A percentile compares a stretch with the other conserved stretches of the same genome.
Conservation (phyloP, 2,113 vertebrate genomes). For the Hiodon tergisus region DNA sequence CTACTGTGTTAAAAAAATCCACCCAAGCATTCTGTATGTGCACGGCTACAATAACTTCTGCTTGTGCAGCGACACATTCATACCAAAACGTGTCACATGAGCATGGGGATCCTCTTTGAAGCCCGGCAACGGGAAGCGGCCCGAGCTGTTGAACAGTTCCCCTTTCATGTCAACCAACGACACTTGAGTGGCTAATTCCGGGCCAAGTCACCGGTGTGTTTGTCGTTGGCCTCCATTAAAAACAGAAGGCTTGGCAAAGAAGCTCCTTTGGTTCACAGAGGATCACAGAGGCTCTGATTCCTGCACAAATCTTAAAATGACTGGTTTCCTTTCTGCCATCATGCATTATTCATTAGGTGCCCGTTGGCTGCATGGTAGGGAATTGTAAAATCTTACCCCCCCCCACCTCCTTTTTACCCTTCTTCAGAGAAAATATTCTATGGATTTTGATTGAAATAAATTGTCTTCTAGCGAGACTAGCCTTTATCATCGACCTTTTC, state of each 20-base stretch:
- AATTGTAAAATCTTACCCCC: slow-evolving; percentile 57
- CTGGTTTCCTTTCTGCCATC: slow-evolving; percentile 44
- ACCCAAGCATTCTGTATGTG: too few species aligned
- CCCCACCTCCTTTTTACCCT: slow-evolving; percentile 44
- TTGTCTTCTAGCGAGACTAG: slow-evolving; percentile 37
- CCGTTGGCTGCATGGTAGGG: slow-evolving; percentile 54
- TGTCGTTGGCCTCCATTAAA: background rate
- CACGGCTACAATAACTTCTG: too few species aligned
- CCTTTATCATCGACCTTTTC: slow-evolving; percentile 25
- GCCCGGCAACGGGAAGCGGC: too few species aligned
- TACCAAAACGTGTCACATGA: too few species aligned
- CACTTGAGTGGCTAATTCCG: background rate
- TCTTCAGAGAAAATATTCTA: slow-evolving; percentile 42
- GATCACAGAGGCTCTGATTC: slow-evolving; percentile 16
- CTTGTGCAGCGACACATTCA: too few species aligned
- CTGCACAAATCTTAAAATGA: slow-evolving; percentile 37
- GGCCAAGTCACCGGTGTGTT: background rate
- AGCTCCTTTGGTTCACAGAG: slow-evolving; percentile 4
- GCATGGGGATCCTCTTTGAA: too few species aligned
- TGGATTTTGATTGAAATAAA: slow-evolving; percentile 50
- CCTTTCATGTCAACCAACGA: background rate
- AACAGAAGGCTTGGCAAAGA: background rate
- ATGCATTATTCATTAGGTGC: slow-evolving; percentile 59
- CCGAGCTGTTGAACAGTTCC: background rate
- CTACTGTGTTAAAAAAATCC: too few species aligned